phyloP scores from a whole-genome alignment of 1,140 invertebrate genomes.

The Tetragnatha versicolor region DNA sequence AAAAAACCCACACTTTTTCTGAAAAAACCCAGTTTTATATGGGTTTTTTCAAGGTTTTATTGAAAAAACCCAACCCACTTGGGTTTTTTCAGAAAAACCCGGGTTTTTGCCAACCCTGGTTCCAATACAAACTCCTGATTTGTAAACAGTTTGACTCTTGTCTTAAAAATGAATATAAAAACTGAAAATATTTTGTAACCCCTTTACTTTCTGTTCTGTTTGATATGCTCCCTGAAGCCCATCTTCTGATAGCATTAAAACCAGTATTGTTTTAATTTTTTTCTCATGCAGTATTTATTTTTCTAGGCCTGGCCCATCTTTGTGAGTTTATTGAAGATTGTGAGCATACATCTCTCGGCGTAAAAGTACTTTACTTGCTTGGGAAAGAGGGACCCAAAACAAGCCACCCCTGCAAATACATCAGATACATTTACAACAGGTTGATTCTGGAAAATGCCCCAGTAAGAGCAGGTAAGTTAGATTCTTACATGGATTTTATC shows the following conservation, averaged over 20 bases:
- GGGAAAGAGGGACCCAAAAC: constrained; percentile 96
- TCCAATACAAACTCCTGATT: too few species aligned
- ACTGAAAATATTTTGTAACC: too few species aligned
- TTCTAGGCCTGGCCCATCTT: constrained; percentile 84
- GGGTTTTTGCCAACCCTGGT: too few species aligned
- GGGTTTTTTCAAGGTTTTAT: too few species aligned
- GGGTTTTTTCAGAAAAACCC: too few species aligned
- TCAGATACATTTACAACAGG: constrained; percentile 98
- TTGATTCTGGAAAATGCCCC: constrained; percentile 96
- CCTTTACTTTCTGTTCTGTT: too few species aligned
- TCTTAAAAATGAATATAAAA: too few species aligned
- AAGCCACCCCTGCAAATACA: constrained; percentile 92
- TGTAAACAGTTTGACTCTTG: too few species aligned
- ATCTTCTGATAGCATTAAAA: not conserved
- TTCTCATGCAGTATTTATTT: not conserved
- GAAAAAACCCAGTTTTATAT: too few species aligned
- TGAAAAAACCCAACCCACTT: too few species aligned
- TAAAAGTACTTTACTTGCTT: constrained; percentile 94
- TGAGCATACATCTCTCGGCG: constrained; percentile 96
- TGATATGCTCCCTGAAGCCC: not conserved
- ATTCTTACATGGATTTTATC: not conserved
- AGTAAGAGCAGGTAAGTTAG: constrained; percentile 74
- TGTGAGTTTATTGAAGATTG: constrained; percentile 99
- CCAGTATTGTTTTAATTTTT: not conserved
- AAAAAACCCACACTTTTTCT: too few species aligned